phyloP scores from a whole-genome alignment of 2,113 vertebrate genomes.

The Hippocampus zosterae region DNA sequence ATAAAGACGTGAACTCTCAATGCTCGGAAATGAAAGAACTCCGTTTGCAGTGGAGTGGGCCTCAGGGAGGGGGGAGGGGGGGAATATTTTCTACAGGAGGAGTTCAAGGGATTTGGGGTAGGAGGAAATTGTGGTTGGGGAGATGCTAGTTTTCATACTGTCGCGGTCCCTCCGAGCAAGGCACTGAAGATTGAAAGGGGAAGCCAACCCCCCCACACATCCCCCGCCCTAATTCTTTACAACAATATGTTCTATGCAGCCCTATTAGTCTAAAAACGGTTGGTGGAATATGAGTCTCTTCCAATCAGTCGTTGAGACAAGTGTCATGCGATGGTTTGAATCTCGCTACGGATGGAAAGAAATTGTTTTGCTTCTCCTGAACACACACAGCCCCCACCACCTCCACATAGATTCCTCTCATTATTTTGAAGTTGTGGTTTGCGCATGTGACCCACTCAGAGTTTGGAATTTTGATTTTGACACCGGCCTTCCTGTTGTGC shows the following conservation, averaged over 20 bases:
- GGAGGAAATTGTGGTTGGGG: not conserved
- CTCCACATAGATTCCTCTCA: not conserved
- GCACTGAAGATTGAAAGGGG: not conserved
- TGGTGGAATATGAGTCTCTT: too few species aligned
- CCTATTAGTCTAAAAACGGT: too few species aligned
- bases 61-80: too few species aligned
- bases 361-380: not conserved
- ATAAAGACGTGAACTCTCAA: constrained; percentile 71
- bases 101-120: not conserved
- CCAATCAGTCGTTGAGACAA: not conserved
- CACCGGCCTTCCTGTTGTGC: not conserved
- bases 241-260: too few species aligned
- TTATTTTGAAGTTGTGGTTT: not conserved
- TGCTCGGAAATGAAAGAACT: constrained; percentile 6
- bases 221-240: too few species aligned
- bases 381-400: not conserved
- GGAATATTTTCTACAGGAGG: not conserved
- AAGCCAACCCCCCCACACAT: too few species aligned
- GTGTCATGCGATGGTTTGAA: not conserved
- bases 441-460: not conserved
- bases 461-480: not conserved
- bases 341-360: not conserved
- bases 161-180: not conserved
- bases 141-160: not conserved
- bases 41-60: not conserved